phyloP scores from a whole-genome alignment of 2,888 invertebrate genomes.

The Cotesia congregata region DNA sequence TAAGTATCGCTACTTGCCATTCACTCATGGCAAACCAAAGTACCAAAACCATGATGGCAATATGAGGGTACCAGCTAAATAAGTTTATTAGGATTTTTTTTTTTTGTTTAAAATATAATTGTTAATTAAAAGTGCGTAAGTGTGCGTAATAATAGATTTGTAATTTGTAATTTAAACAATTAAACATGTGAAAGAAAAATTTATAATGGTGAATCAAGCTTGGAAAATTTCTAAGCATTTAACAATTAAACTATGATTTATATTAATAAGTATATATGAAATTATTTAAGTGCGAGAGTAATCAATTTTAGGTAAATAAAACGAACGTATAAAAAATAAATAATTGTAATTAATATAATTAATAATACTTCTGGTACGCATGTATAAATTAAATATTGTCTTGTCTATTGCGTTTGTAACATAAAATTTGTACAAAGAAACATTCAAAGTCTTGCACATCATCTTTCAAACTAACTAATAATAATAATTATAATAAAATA shows the following conservation, averaged over 20 bases:
- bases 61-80: slow-evolving; percentile 63
- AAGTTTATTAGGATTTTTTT: slow-evolving; percentile 49
- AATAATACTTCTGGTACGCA: slow-evolving; percentile 35
- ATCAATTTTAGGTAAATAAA: not conserved
- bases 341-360: not conserved
- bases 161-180: slow-evolving; percentile 39
- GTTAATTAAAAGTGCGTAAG: slow-evolving; percentile 57
- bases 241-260: not conserved
- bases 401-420: slow-evolving; percentile 66
- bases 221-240: slow-evolving; percentile 17
- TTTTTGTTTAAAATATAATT: slow-evolving; percentile 53
- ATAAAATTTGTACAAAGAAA: slow-evolving; percentile 70
- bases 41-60: slow-evolving; percentile 81
- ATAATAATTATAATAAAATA: not conserved
- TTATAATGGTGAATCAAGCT: slow-evolving; percentile 17
- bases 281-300: not conserved
- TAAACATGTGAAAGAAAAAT: slow-evolving; percentile 33
- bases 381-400: slow-evolving; percentile 55
- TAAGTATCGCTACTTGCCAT: slow-evolving; percentile 98
- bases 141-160: slow-evolving; percentile 58
- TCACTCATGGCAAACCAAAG: slow-evolving; percentile 97
- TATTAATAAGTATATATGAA: not conserved
- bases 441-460: slow-evolving; percentile 61
- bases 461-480: slow-evolving; percentile 24
- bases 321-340: not conserved